Evolutionary conservation across 2,797 vertebrate species (phyloP).

Genomic region (Astyanax mexicanus): DNA sequence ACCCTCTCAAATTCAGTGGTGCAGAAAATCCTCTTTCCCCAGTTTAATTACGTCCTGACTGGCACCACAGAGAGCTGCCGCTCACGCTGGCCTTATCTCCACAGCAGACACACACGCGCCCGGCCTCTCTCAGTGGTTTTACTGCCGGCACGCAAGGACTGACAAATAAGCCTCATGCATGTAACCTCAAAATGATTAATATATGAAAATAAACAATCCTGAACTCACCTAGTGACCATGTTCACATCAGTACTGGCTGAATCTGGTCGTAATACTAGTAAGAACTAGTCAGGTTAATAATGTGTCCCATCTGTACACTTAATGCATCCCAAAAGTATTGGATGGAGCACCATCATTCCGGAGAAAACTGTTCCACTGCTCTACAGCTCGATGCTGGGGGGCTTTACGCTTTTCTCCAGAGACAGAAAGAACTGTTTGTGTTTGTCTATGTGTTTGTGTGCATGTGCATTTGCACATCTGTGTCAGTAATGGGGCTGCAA

Average conservation of each 20-base stretch:
- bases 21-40: slow-evolving; percentile 64
- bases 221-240: background rate
- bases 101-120: slow-evolving; percentile 24
- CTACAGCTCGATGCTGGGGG: no score
- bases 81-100: slow-evolving; percentile 56
- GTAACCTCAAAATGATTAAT: background rate
- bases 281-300: background rate
- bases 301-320: no score
- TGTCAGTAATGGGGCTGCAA: no score
- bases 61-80: slow-evolving; percentile 54
- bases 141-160: slow-evolving; percentile 22
- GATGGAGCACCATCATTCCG: no score
- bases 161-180: slow-evolving; percentile 21
- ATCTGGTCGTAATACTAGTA: no score
- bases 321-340: no score
- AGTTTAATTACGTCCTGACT: slow-evolving; percentile 59
- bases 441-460: no score
- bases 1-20: slow-evolving; percentile 54
- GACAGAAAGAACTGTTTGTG: no score
- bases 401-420: no score
- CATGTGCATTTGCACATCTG: no score
- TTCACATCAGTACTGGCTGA: background rate
- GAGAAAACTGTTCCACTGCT: no score
- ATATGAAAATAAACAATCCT: background rate
- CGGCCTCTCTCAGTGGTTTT: slow-evolving; percentile 27